phyloP scores from a whole-genome alignment of 2,113 vertebrate genomes.

The Nesogale talazaci region DNA sequence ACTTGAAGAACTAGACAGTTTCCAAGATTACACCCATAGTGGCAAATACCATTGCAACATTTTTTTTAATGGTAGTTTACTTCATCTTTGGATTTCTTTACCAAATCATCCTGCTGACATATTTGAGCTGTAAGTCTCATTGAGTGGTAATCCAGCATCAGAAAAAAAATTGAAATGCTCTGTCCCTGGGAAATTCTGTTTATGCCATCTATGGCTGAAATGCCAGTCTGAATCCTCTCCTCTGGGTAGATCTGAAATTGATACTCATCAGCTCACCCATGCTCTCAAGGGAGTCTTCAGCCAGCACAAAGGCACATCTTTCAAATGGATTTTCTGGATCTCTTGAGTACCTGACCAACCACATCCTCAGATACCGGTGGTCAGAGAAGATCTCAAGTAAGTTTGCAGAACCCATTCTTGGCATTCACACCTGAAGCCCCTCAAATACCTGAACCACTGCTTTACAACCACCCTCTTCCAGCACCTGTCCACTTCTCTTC shows the following conservation, averaged over 20 bases:
- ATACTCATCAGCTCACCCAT: conserved; percentile 95
- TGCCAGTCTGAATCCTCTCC: conserved; percentile 95
- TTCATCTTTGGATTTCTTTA: conserved; percentile 95
- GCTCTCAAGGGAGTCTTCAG: conserved; percentile 94
- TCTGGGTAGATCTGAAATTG: conserved; percentile 95
- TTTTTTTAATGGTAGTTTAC: conserved; percentile 94
- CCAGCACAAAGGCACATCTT: conserved; percentile 90
- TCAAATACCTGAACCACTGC: conserved; percentile 96
- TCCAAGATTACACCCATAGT: conserved; percentile 97
- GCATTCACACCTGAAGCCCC: conserved; percentile 96
- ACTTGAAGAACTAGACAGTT: conserved; percentile 94
- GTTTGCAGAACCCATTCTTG: conserved; percentile 93
- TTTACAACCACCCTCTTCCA: conserved; percentile 95
- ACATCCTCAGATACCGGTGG: conserved; percentile 96
- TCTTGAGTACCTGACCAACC: conserved; percentile 95
- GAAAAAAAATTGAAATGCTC: conserved; percentile 95
- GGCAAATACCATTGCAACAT: conserved; percentile 94
- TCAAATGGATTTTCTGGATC: conserved; percentile 94
- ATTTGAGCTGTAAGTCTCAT: conserved; percentile 95
- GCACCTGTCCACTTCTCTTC: conserved; percentile 93
- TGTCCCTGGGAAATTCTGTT: conserved; percentile 95
- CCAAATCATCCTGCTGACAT: conserved; percentile 93
- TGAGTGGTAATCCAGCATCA: conserved; percentile 93
- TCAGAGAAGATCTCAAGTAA: conserved; percentile 94
- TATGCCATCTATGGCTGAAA: conserved; percentile 95